Base-by-base conservation (phyloP, 2,888 invertebrate genomes). In the Cremastobaeus sp. region DNA sequence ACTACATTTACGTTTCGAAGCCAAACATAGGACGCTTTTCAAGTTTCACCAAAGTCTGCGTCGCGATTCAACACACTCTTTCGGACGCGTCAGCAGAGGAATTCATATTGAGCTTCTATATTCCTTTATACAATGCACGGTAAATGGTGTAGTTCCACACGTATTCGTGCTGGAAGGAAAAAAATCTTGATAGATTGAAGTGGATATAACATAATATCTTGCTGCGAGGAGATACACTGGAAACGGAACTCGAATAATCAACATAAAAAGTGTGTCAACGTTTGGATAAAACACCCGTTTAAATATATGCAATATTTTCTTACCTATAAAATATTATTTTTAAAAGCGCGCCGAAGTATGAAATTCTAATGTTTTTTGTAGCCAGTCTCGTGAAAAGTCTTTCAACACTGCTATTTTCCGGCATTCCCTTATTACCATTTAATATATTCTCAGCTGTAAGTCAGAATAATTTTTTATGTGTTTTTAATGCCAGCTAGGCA, bases 211-310 rank as follows among this genome's bases (percentile, higher is more conserved):
- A 34, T 43, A 55, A 55, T 55, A 43, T 41, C 55, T 43, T 21
- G 9, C 12, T 2, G 20, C 32, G 20, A 20, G 1, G 21, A 14
- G 28, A 37, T 32, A 39, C 41, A 43, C 30, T 30, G 52, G 15
- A 25, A 35, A 52, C 37, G 17, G 20, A 50, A 52, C 25, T 34
- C 12, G 43, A 52, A 25, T 52, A 62, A 52, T 62, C 62, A 62
- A 62, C 62, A 50, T 62, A 50, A 62, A 62, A 62, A 34, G 62
- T 62, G 11, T 62, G 50, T 43, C 62, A 52, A 21, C 50, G 34
- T 43, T 62, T 62, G 12, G 43, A n/a, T 25, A 21, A 43, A 43
- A 62, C 52, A 34, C 25, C 25, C 50, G 21, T 52, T 52, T 25
- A 50, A 62, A 50, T 43, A 34, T 52, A 17, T 34, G 52, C 50